Evolutionary conservation across 1,140 invertebrate genomes (phyloP), one percentile per base, ranked within the genome.

Genomic region (Stegodyphus dumicola): DNA sequence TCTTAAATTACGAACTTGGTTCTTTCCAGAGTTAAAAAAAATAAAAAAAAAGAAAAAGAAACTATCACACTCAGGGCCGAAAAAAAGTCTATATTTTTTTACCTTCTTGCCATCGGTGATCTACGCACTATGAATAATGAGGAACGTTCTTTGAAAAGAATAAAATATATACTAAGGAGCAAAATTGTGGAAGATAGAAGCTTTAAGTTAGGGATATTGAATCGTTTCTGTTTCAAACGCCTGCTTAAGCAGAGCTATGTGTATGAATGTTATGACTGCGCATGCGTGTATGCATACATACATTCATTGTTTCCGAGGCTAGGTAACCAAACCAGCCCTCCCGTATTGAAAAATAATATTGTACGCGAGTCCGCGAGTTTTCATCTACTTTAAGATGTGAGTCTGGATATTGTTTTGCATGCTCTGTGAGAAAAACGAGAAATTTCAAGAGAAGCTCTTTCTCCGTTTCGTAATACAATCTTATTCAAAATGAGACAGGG

Each of bases 1-100:
- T 83, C 80, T 83, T 83, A 83, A 83, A 83, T 83, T 83, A 81
- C 80, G 80, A 83, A 83, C 80, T 83, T 60, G 56, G 9, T 15
- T 60, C 9, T 60, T 60, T 60, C 15, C 9, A 9, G 56, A 60
- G 56, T 60, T 15, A 9, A 60, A 15, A 60, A 15, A 15, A 60
- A n/a, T n/a, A 5, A 15, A 60, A 60, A 60, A 60, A 15, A 5
- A 60, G 3, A 33, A 15, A 15, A 60, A 60, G 15, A 60, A 60
- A 60, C 56, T 60, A 60, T 60, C 56, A 60, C 56, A 9, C 33
- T 33, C 33, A 33, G 33, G 33, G 33, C 56, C 56, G 9, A 60
- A 60, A 60, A 60, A 60, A 9, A 60, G 56, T 15, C 9, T 60
- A 33, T 56, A 7, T 60, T 15, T 60, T 15, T 15, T 15, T 15